A percentile compares a stretch with the other conserved stretches of the same genome.
phyloP scores from a whole-genome alignment of 23 tunicate genomes.

The Aplidium turbinatum region DNA sequence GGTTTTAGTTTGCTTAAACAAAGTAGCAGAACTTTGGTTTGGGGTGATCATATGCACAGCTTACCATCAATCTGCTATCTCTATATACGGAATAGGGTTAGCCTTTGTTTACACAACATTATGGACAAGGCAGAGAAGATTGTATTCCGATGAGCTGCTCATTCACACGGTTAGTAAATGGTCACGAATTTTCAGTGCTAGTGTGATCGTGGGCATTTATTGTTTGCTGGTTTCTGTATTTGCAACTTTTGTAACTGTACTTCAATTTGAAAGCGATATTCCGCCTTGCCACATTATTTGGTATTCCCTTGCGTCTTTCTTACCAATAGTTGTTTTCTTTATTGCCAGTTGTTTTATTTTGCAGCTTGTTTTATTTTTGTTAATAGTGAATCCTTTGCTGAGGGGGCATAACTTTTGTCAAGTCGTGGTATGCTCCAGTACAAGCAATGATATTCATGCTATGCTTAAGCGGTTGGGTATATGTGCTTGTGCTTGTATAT shows the following conservation, averaged over 20 bases:
- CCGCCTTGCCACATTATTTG: constrained; percentile 21
- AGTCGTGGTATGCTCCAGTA: not conserved
- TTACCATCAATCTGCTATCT: not conserved
- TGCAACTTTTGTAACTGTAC: not conserved
- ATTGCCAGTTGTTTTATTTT: constrained; percentile 11
- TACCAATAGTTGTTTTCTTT: constrained; percentile 10
- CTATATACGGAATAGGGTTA: constrained; percentile 18
- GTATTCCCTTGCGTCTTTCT: not conserved
- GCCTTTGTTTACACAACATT: constrained; percentile 17
- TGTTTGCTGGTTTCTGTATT: constrained; percentile 1
- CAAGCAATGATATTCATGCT: not conserved
- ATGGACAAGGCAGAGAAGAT: constrained; percentile 17
- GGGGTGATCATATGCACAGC: not conserved
- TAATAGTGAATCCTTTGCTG: constrained; percentile 13
- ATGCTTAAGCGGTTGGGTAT: constrained; percentile 20
- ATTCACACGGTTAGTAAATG: constrained; percentile 7
- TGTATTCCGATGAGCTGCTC: constrained; percentile 27
- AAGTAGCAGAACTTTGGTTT: constrained; percentile 18
- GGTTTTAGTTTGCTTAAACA: constrained; percentile 1
- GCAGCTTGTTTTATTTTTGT: constrained; percentile 14
- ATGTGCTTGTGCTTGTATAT: constrained; percentile 27
- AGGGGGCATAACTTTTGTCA: not conserved
- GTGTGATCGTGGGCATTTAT: constrained; percentile 19
- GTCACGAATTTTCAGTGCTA: not conserved
- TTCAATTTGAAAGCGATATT: not conserved